These are phyloP conservation scores for Coryphaenoides rupestris DNA, from an alignment of 2,113 vertebrate genomes.

Conservation along the genomic window DNA sequence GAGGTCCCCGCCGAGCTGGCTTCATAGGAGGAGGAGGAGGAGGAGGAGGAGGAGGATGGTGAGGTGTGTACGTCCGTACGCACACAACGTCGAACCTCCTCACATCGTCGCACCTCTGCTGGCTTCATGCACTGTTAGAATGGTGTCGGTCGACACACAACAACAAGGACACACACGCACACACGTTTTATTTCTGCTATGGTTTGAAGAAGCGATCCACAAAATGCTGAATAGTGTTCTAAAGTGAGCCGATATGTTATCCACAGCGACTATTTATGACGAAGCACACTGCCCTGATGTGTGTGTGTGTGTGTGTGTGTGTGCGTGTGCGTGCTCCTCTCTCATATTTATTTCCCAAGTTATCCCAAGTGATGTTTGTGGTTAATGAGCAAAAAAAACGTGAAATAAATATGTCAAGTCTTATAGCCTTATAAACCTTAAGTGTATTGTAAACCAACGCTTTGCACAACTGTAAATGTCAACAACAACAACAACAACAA, in stretches of 20 bases:
- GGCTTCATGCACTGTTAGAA: conserved; percentile 9
- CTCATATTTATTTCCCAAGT: conserved; percentile 31
- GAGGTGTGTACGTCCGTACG: no score
- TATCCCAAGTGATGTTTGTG: conserved; percentile 35
- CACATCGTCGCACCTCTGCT: conserved; percentile 2
- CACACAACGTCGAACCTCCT: background rate
- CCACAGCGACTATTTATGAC: background rate
- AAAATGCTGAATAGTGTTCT: conserved; percentile 12
- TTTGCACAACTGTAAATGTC: no score
- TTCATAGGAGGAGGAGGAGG: conserved; percentile 58
- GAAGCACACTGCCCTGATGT: background rate
- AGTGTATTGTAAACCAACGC: conserved; percentile 38
- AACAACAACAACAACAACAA: conserved; percentile 49
- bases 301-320: no score
- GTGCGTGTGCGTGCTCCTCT: background rate
- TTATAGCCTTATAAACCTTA: conserved; percentile 45
- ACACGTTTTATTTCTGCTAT: background rate
- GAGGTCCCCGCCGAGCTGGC: conserved; percentile 85
- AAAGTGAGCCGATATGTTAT: background rate
- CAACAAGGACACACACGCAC: no score
- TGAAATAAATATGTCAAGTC: conserved; percentile 32
- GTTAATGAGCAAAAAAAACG: conserved; percentile 23
- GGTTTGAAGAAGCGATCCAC: conserved; percentile 11
- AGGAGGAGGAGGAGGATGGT: background rate
- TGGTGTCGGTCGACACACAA: conserved; percentile 3